Evolutionary conservation across 2,888 invertebrate species (phyloP).

Genomic region (Lycia hirtaria): DNA sequence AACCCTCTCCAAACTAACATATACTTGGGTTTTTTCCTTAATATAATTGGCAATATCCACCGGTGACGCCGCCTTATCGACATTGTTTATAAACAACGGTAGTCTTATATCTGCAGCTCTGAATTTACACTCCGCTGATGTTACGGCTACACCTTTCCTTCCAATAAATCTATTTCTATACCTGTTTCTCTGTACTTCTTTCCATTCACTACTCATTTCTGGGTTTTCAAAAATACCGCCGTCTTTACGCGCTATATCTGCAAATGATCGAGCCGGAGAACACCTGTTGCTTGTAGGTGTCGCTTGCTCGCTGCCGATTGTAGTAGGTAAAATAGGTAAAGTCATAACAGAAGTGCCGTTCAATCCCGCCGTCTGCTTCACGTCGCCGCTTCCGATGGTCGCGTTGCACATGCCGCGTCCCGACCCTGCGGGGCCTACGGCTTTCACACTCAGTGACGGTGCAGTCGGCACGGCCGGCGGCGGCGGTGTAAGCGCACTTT

Average conservation of each 20-base stretch:
- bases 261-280: not conserved
- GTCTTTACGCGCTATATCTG: not conserved
- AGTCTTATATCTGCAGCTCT: not conserved
- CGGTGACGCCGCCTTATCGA: not conserved
- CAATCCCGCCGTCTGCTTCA: not conserved
- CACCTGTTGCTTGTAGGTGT: not conserved
- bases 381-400: not conserved
- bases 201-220: not conserved
- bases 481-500: too few relatives aligned
- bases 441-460: not conserved
- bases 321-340: not conserved
- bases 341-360: not conserved
- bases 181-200: not conserved
- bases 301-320: not conserved
- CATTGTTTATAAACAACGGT: conserved; percentile 3
- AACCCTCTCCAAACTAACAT: not conserved
- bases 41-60: not conserved
- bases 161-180: conserved; percentile 1
- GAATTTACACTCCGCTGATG: not conserved
- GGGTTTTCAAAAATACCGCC: too few relatives aligned
- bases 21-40: not conserved
- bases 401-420: not conserved
- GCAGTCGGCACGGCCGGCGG: not conserved
- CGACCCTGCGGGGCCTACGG: not conserved
- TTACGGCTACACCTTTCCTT: not conserved